Evolutionary conservation across 2,888 invertebrate species (phyloP), one percentile per base, ranked within the genome.

Genomic region (Agonopterix subpropinquella): DNA sequence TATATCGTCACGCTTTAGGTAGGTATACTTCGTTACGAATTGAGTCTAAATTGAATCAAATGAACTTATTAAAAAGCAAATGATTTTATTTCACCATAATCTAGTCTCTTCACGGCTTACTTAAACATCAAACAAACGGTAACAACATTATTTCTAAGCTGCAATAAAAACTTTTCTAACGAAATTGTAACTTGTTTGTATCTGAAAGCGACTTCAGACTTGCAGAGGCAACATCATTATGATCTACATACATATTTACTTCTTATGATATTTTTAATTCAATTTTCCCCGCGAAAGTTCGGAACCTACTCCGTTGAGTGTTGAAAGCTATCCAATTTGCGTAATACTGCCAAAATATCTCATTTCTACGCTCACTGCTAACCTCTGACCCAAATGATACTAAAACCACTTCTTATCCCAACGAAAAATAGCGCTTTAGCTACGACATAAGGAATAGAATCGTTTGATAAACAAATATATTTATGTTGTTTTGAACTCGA

Each of bases 241-340:
- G 73, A 65, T 62, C 65, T 70, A 77, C 78, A 77, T 79, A 81
- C 82, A 80, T 83, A 82, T 85, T 85, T 86, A 84, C 83, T 67
- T 85, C 81, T 82, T 82, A 86, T 85, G 79, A 86, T 86, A 87
- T 88, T 87, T 88, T 88, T 88, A 88, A 88, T 88, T 88, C 87
- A 87, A 88, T 88, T 85, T 85, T 77, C 80, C 79, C 77, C 80
- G 76, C 85, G 80, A 87, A 87, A 88, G 79, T 88, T 88, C 82
- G 78, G 79, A 87, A 85, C 84, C 80, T 86, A 87, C 87, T 85
- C 80, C 81, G 87, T 83, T 79, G 88, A 88, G 88, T 88, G 88
- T 88, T 86, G 88, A 88, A 88, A 88, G 88, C 88, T 87, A 88
- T 88, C 88, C 88, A 88, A 88, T 88, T 88, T 88, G 87, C 87